These are phyloP conservation scores for Melanchra persicariae DNA, from an alignment of 2,888 invertebrate genomes.

Conservation along the genomic window DNA sequence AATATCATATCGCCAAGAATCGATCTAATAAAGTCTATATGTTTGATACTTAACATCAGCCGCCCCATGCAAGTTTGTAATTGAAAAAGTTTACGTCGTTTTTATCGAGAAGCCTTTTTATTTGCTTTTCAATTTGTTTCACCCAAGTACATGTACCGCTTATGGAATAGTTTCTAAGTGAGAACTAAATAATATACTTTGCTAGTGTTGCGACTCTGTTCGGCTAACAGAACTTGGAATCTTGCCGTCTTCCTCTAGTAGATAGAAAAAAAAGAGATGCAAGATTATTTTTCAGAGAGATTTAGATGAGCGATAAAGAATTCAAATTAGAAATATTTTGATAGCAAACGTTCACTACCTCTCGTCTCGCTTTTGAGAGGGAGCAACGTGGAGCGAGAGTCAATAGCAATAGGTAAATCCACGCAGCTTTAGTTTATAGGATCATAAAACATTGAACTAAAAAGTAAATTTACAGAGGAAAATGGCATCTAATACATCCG, in stretches of 20 bases:
- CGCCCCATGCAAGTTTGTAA: conserved; percentile 88
- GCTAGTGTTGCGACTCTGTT: conserved; percentile 21
- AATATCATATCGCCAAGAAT: conserved; percentile 74
- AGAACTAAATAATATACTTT: conserved; percentile 49
- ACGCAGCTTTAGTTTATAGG: conserved; percentile 17
- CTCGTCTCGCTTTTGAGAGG: neutral
- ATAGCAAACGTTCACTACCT: neutral
- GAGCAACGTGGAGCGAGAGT: neutral
- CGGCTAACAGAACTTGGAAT: neutral
- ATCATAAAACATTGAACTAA: conserved; percentile 24
- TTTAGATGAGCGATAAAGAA: neutral
- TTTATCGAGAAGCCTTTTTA: conserved; percentile 74
- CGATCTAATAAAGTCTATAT: conserved; percentile 65
- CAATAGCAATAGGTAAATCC: conserved; percentile 18
- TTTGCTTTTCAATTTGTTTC: conserved; percentile 77
- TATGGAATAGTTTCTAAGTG: conserved; percentile 61
- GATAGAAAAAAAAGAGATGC: neutral
- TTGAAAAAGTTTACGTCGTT: conserved; percentile 88
- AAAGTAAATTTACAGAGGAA: conserved; percentile 27
- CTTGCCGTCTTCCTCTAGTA: conserved; percentile 7
- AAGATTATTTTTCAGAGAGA: neutral
- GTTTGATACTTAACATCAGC: conserved; percentile 79
- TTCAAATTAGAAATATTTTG: neutral
- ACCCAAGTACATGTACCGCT: conserved; percentile 65
- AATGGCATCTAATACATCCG: conserved; percentile 25